A percentile compares a stretch with the other conserved stretches of the same genome.
phyloP scores from a whole-genome alignment of 2,888 invertebrate species.

The Agrilus cyanescens region DNA sequence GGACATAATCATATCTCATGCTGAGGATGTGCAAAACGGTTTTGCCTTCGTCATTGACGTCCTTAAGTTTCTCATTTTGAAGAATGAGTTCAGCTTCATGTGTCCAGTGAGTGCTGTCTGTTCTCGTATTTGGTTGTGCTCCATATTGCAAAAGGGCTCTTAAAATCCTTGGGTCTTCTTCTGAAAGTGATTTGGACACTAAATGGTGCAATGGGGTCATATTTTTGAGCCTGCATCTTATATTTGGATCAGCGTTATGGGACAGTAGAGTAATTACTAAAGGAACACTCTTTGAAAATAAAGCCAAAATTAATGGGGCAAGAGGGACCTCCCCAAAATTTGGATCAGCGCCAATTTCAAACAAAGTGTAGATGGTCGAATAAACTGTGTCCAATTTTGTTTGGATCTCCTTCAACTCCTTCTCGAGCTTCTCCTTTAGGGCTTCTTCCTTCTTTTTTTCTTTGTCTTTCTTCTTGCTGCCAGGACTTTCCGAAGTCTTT shows the following conservation, averaged over 20 bases:
- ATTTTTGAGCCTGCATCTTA: conserved; percentile 18
- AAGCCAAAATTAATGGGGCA: conserved; percentile 25
- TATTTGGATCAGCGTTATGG: conserved; percentile 22
- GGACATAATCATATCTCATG: conserved; percentile 26
- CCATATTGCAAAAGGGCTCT: conserved; percentile 20
- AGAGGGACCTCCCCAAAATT: conserved; percentile 27
- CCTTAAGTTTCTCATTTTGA: conserved; percentile 11
- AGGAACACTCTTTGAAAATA: conserved; percentile 25
- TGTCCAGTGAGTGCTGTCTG: conserved; percentile 24
- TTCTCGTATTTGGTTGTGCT: conserved; percentile 26
- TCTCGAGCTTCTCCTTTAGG: conserved; percentile 2
- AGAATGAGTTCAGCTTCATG: conserved; percentile 19
- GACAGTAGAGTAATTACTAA: conserved; percentile 22
- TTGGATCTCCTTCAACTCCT: background rate
- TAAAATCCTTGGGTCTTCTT: conserved; percentile 20
- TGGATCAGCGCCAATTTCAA: conserved; percentile 28
- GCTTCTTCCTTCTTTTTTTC: conserved; percentile 1
- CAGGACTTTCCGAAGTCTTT: conserved; percentile 6
- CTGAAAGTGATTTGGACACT: conserved; percentile 18
- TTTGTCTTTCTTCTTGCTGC: background rate
- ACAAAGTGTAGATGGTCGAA: conserved; percentile 23
- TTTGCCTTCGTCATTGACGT: conserved; percentile 24
- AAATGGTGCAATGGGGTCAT: conserved; percentile 27
- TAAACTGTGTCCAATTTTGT: conserved; percentile 13
- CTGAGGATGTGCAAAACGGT: conserved; percentile 30